Evolutionary conservation across 2,888 invertebrate genomes (phyloP), one percentile per base, ranked within the genome.

Genomic region (Drosophila borborema): DNA sequence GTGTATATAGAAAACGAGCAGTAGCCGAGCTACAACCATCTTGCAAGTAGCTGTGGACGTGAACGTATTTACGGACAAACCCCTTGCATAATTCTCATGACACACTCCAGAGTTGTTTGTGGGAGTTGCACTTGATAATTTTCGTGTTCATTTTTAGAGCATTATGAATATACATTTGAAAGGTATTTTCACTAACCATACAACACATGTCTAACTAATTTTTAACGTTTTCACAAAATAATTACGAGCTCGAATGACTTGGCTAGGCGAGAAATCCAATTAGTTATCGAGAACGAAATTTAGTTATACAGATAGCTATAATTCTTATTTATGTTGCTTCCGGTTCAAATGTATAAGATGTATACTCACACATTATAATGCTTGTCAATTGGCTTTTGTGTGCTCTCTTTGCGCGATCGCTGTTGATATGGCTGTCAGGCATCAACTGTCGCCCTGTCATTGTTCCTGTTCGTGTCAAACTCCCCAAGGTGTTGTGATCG

Each of bases 371-470:
- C 28, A 49, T 23, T 46, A 53, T 63, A n/a, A 28, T 67, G 68
- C 28, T 38, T 54, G 28, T 23, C 23, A 8, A 38, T 54, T 16
- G 38, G 23, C 6, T 23, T 45, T 28, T 45, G 31, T 62, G 14
- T 48, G 51, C 43, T 72, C 66, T 73, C 73, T 63, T 56, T 34
- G 77, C 51, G 72, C 51, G 72, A 53, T 31, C 46, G n/a, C 40
- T 49, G 41, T 58, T 67, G 68, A 58, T 59, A 73, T 67, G 73
- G 76, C 76, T 76, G 75, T 75, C 75, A 67, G 48, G 36, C 53
- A 49, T 64, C 78, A 79, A 75, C 72, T 79, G 79, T 79, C 87
- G 82, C 73, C 71, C 85, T 82, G 87, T 82, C 87, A 87, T 55
- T 81, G 88, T 80, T 85, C 71, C 82, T 73, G 85, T 84, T 73